A percentile compares a stretch with the other conserved stretches of the same genome.
Conservation (phyloP, 2,888 invertebrate genomes). For the Phortica magna region DNA sequence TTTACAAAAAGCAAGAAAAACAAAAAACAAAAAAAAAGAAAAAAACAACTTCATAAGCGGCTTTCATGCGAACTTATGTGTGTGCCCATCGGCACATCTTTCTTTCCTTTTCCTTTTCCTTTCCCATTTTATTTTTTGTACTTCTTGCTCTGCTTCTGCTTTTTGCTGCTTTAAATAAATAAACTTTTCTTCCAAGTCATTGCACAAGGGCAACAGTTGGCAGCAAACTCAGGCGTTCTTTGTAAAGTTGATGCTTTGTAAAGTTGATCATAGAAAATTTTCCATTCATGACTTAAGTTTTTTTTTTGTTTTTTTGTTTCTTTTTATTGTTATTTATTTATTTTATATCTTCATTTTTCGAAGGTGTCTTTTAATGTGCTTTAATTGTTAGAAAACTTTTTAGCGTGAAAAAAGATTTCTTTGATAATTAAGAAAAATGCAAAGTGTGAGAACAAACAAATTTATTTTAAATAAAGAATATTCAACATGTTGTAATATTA, state of each 20-base stretch:
- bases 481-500: background rate
- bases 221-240: background rate
- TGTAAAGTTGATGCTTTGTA: background rate
- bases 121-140: background rate
- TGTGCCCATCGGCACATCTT: background rate
- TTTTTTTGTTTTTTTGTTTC: background rate
- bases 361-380: background rate
- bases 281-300: background rate
- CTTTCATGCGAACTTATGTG: conserved; percentile 5
- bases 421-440: background rate
- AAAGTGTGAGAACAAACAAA: background rate
- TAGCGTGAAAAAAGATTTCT: too few relatives aligned
- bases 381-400: too few relatives aligned
- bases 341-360: background rate
- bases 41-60: conserved; percentile 22
- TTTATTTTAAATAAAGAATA: too few relatives aligned
- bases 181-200: conserved; percentile 26
- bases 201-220: conserved; percentile 29
- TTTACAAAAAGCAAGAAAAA: background rate
- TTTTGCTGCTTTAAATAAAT: conserved; percentile 24
- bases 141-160: conserved; percentile 3
- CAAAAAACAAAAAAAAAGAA: background rate
- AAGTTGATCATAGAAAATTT: conserved; percentile 1
- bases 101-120: background rate
- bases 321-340: background rate